phyloP scores from a whole-genome alignment of 1,140 invertebrate species.

The Solenopsis invicta region DNA sequence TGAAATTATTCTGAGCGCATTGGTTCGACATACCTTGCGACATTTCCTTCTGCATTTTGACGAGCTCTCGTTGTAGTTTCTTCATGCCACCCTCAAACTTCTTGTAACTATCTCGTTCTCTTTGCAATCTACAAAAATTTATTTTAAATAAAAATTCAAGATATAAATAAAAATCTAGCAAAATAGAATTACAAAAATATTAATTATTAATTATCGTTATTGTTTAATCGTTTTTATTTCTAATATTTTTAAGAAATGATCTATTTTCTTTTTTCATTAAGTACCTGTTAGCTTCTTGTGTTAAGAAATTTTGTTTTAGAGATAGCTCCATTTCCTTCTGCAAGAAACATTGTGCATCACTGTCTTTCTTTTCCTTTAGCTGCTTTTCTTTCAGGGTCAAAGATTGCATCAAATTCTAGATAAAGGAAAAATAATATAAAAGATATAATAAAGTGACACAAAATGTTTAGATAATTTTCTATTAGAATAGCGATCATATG shows the following conservation, averaged over 20 bases:
- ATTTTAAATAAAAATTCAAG: neutral
- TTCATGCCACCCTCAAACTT: conserved; percentile 82
- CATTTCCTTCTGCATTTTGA: conserved; percentile 65
- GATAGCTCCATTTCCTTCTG: conserved; percentile 81
- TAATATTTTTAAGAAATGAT: conserved; percentile 28
- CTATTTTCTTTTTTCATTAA: neutral
- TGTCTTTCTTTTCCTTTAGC: conserved; percentile 76
- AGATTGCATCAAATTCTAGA: conserved; percentile 78
- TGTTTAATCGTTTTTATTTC: neutral
- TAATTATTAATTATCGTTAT: conserved; percentile 33
- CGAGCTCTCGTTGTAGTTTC: conserved; percentile 81
- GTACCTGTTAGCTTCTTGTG: conserved; percentile 82
- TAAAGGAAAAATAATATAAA: neutral
- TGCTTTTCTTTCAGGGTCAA: conserved; percentile 80
- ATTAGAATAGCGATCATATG: neutral
- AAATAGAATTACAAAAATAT: neutral
- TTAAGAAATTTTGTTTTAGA: conserved; percentile 81
- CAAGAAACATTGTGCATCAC: conserved; percentile 75
- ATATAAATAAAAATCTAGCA: neutral
- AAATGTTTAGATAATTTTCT: neutral
- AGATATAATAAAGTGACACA: conserved; percentile 14
- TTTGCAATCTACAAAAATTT: conserved; percentile 80
- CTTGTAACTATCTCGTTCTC: conserved; percentile 77
- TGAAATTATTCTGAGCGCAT: conserved; percentile 39
- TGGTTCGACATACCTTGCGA: neutral